Conservation (phyloP, 2,797 vertebrate genomes). For the Pangasius larnaudii region DNA sequence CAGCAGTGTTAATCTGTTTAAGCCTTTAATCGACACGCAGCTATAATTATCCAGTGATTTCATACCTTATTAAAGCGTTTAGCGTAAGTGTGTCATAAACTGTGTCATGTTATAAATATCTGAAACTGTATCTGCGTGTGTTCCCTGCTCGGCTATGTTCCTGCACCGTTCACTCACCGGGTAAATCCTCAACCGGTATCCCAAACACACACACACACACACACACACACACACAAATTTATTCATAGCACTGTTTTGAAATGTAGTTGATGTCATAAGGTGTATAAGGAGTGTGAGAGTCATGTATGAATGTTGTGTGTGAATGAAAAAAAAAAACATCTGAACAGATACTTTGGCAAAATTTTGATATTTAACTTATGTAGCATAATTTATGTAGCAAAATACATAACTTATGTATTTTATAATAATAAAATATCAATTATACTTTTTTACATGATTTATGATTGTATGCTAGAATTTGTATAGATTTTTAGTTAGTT, state of each 20-base stretch:
- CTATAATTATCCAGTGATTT: constrained; percentile 11
- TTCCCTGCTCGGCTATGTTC: constrained; percentile 8
- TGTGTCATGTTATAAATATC: constrained; percentile 11
- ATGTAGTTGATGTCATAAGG: background rate
- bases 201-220: background rate
- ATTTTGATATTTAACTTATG: background rate
- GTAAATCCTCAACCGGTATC: constrained; percentile 13
- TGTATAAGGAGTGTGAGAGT: background rate
- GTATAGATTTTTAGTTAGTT: background rate
- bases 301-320: background rate
- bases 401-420: too few relatives aligned
- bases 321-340: background rate
- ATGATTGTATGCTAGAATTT: too few relatives aligned
- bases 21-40: background rate
- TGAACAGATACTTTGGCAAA: background rate
- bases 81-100: background rate
- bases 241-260: background rate
- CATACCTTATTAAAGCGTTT: background rate
- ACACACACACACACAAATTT: background rate
- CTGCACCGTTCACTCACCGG: constrained; percentile 28
- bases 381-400: background rate
- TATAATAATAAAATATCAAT: too few relatives aligned
- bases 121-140: background rate
- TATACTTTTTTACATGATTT: too few relatives aligned
- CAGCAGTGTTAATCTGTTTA: background rate